A percentile compares a stretch with the other conserved stretches of the same genome.
Evolutionary conservation across 2,113 vertebrate species (phyloP).

Genomic region (Marmota monax): DNA sequence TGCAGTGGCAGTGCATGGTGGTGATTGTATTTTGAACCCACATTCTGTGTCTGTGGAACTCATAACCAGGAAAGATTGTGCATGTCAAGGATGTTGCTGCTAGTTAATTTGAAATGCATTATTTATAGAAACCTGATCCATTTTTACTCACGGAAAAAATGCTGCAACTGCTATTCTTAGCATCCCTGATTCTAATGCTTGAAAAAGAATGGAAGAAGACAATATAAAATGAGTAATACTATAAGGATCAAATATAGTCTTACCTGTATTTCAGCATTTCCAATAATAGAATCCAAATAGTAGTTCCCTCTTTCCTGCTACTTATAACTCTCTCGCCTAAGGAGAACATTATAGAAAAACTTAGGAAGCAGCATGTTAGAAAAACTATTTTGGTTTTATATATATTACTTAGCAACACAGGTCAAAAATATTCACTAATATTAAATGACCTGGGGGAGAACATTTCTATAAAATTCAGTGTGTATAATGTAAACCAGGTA

Average conservation of each 20-base stretch:
- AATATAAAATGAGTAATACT: conserved; percentile 53
- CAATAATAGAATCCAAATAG: conserved; percentile 16
- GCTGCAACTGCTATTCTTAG: conserved; percentile 61
- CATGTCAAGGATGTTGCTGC: conserved; percentile 33
- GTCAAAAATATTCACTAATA: background rate
- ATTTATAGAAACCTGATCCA: conserved; percentile 61
- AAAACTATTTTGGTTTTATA: conserved; percentile 56
- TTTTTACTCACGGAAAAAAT: conserved; percentile 48
- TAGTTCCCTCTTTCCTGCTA: background rate
- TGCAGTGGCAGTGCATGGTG: background rate
- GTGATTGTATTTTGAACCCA: conserved; percentile 62
- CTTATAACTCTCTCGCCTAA: conserved; percentile 35
- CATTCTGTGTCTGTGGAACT: conserved; percentile 52
- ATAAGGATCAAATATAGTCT: background rate
- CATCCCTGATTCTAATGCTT: conserved; percentile 49
- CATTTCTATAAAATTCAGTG: conserved; percentile 33
- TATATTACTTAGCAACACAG: conserved; percentile 53
- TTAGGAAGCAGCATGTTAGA: background rate
- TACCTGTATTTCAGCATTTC: conserved; percentile 59
- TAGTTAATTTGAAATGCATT: conserved; percentile 78
- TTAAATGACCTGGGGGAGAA: conserved; percentile 29
- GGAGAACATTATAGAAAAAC: conserved; percentile 12
- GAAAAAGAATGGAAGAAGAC: conserved; percentile 23
- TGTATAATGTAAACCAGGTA: background rate
- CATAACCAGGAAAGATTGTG: conserved; percentile 53